Evolutionary conservation across 2,113 vertebrate species (phyloP).

Genomic region (Reinhardtius hippoglossoides): DNA sequence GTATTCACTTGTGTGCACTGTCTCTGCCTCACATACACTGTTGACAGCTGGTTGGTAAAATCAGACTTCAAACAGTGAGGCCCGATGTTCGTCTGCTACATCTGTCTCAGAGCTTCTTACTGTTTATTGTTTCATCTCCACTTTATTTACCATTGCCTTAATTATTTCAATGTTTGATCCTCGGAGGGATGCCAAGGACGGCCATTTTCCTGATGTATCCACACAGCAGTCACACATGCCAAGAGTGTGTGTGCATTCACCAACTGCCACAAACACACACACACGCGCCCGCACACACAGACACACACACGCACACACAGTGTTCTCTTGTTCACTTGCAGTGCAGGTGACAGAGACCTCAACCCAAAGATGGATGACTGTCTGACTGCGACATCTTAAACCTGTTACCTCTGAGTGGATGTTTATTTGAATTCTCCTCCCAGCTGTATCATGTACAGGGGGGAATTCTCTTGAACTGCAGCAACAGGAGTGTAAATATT

Average conservation of each 20-base stretch:
- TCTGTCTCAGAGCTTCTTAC: conserved; percentile 69
- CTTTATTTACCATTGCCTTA: conserved; percentile 76
- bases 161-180: conserved; percentile 79
- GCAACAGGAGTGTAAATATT: conserved; percentile 77
- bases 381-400: conserved; percentile 82
- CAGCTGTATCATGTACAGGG: conserved; percentile 67
- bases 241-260: conserved; percentile 9
- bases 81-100: conserved; percentile 63
- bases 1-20: conserved; percentile 21
- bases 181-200: conserved; percentile 42
- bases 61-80: conserved; percentile 71
- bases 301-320: conserved; percentile 21
- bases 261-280: conserved; percentile 12
- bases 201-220: conserved; percentile 50
- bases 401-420: conserved; percentile 80
- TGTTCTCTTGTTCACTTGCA: conserved; percentile 50
- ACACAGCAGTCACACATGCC: conserved; percentile 24
- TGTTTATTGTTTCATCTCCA: conserved; percentile 78
- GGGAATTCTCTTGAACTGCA: conserved; percentile 75
- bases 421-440: conserved; percentile 82
- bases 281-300: conserved; percentile 15
- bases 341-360: conserved; percentile 69
- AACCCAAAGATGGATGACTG: conserved; percentile 78
- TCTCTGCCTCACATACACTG: conserved; percentile 42
- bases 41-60: conserved; percentile 66